Conservation (phyloP, 2,113 vertebrate genomes). For the Chloropsis hardwickii region DNA sequence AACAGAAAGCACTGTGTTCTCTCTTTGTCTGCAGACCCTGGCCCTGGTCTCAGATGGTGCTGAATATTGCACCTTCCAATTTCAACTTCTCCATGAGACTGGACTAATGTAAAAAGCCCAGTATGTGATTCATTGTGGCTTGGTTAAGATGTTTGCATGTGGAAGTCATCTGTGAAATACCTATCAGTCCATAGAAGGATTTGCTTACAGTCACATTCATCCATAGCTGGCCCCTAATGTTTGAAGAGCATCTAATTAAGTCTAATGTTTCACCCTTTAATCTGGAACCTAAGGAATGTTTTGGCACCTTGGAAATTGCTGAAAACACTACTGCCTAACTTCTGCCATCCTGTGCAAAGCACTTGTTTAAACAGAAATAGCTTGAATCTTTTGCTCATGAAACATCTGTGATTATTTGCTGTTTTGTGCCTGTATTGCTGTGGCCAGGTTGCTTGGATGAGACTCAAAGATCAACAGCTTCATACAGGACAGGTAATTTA, state of each 20-base stretch:
- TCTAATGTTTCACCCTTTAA: neutral
- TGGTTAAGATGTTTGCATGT: neutral
- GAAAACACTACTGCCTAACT: neutral
- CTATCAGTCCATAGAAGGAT: neutral
- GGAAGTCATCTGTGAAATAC: neutral
- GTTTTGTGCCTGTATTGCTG: neutral
- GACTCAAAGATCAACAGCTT: neutral
- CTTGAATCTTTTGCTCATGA: neutral
- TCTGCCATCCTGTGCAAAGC: neutral
- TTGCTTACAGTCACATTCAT: neutral
- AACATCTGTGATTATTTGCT: neutral
- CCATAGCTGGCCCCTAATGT: neutral
- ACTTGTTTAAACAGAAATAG: neutral
- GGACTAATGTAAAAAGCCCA: neutral
- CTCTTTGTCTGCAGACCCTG: conserved; percentile 29
- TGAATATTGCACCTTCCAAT: neutral
- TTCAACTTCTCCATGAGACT: neutral
- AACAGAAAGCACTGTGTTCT: conserved; percentile 40
- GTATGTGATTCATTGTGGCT: neutral
- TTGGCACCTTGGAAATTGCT: neutral
- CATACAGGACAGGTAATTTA: neutral
- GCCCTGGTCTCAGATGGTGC: neutral
- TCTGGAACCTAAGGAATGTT: neutral
- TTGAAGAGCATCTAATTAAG: neutral
- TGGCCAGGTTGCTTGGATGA: neutral